These are phyloP conservation scores for Masticophis lateralis DNA, from an alignment of 2,797 vertebrate genomes.

Conservation along the genomic window DNA sequence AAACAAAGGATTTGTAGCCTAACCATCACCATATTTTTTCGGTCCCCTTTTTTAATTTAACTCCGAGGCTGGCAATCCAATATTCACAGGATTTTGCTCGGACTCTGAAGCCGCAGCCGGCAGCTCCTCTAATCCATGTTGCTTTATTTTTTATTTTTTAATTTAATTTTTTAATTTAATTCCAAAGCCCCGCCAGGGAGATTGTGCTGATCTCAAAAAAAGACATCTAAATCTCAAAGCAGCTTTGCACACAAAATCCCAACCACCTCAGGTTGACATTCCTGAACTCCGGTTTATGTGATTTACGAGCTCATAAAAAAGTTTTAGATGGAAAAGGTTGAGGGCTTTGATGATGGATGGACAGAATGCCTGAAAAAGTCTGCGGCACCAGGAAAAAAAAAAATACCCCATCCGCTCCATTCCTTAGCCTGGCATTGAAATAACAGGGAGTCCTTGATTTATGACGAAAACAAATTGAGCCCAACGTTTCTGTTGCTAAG, in stretches of 20 bases:
- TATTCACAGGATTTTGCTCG: not conserved
- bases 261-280: not conserved
- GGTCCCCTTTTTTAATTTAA: not conserved
- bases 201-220: not conserved
- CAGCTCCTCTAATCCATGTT: not conserved
- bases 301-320: not conserved
- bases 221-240: not conserved
- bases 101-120: not conserved
- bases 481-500: not conserved
- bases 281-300: not conserved
- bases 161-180: not conserved
- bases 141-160: not conserved
- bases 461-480: not conserved
- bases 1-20: not conserved
- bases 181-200: not conserved
- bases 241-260: not conserved
- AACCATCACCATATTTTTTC: not conserved
- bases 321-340: not conserved
- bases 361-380: not conserved
- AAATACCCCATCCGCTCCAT: fast-evolving
- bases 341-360: not conserved
- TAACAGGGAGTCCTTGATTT: not conserved
- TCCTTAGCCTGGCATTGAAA: not conserved
- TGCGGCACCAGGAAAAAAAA: not conserved
- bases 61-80: not conserved